Evolutionary conservation across 2,113 vertebrate species (phyloP).

Genomic region (Acanthochromis polyacanthus): DNA sequence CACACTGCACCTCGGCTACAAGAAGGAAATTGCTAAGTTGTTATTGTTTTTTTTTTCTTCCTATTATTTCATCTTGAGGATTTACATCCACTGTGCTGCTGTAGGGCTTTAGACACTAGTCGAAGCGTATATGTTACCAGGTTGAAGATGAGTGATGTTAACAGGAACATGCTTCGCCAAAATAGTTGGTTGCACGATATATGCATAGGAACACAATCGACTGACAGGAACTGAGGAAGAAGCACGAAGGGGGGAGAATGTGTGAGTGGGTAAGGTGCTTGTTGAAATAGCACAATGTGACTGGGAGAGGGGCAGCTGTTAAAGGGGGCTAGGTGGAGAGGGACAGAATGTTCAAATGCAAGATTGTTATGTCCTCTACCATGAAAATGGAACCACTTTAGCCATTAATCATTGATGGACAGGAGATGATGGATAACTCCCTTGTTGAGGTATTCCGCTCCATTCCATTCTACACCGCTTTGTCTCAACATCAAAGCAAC

Average conservation of each 20-base stretch:
- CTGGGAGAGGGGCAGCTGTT: slow-evolving; percentile 34
- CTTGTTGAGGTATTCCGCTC: slow-evolving; percentile 51
- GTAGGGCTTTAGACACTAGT: background rate
- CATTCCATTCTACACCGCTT: slow-evolving; percentile 9
- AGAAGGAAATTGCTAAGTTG: background rate
- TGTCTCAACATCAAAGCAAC: slow-evolving; percentile 35
- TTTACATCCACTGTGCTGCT: background rate
- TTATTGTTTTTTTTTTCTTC: background rate
- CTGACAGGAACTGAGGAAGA: slow-evolving; percentile 41
- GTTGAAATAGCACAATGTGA: slow-evolving; percentile 54
- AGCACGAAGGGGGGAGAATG: slow-evolving; percentile 14
- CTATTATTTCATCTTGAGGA: background rate
- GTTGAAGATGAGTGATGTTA: slow-evolving; percentile 51
- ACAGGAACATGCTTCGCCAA: slow-evolving; percentile 45
- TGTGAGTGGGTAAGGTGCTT: slow-evolving; percentile 45
- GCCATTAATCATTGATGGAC: slow-evolving; percentile 81
- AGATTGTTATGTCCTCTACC: slow-evolving; percentile 77
- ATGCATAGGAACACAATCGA: slow-evolving; percentile 32
- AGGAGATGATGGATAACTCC: slow-evolving; percentile 71
- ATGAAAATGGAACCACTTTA: slow-evolving; percentile 82
- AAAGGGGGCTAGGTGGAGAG: slow-evolving; percentile 27
- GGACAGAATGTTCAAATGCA: slow-evolving; percentile 62
- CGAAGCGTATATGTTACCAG: slow-evolving; percentile 9
- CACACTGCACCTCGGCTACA: slow-evolving; percentile 13
- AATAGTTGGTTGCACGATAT: slow-evolving; percentile 41